Percentiles rank a stretch among this genome's conserved stretches.
Evolutionary conservation across 1,140 invertebrate genomes (phyloP).

Genomic region (Anoplophora glabripennis): DNA sequence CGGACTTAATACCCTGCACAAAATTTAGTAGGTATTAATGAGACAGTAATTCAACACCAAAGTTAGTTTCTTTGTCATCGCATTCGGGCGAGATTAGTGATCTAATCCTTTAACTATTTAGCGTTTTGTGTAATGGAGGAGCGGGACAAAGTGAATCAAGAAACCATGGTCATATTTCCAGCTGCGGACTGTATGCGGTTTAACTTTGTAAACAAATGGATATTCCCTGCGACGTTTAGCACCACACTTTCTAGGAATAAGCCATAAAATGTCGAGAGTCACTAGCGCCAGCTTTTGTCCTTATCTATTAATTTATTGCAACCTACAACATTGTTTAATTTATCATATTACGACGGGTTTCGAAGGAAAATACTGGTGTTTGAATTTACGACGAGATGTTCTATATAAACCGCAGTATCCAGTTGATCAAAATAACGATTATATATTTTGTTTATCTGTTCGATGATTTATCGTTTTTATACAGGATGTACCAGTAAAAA

Average conservation of each 20-base stretch:
- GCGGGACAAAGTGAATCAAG: constrained; percentile 33
- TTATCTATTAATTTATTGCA: no score
- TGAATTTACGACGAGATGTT: no score
- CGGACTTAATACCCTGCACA: neutral
- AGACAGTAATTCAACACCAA: constrained; percentile 14
- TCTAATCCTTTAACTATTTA: constrained; percentile 34
- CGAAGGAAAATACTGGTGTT: no score
- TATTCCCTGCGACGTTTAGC: constrained; percentile 44
- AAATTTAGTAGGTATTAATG: neutral
- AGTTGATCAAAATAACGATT: no score
- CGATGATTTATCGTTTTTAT: no score
- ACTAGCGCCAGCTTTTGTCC: no score
- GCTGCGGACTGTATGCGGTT: constrained; percentile 38
- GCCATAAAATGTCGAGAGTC: constrained; percentile 26
- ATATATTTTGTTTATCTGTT: no score
- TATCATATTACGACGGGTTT: no score
- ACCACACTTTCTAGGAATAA: constrained; percentile 36
- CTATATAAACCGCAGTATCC: no score
- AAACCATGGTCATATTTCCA: constrained; percentile 35
- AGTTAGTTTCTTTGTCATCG: constrained; percentile 28
- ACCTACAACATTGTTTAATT: no score
- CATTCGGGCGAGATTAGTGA: constrained; percentile 26
- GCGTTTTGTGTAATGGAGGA: constrained; percentile 30
- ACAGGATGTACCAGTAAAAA: no score
- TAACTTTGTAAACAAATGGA: constrained; percentile 35